These are phyloP conservation scores for Monochamus saltuarius DNA, from an alignment of 1,140 invertebrate species.

Conservation along the genomic window DNA sequence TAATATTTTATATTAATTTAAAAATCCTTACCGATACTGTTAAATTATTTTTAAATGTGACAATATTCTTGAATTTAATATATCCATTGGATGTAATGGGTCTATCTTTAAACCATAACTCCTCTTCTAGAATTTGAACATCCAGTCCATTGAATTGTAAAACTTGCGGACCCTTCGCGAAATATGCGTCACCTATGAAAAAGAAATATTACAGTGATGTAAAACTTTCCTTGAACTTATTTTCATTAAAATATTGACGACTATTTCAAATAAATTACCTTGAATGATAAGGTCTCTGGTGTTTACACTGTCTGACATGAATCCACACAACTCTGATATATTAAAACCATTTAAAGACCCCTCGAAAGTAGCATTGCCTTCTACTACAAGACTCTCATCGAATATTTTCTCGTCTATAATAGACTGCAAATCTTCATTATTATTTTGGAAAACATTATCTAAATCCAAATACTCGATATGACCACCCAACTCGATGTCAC, in stretches of 20 bases:
- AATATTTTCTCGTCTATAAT: constrained; percentile 37
- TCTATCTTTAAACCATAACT: constrained; percentile 42
- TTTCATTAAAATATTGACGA: too few species aligned
- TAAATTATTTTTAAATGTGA: constrained; percentile 36
- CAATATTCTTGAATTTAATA: constrained; percentile 31
- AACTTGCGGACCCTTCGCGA: constrained; percentile 39
- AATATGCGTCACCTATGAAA: constrained; percentile 37
- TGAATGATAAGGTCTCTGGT: constrained; percentile 28
- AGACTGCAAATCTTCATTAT: not conserved
- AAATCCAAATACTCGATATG: constrained; percentile 45
- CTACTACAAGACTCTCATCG: constrained; percentile 31
- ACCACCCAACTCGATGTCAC: constrained; percentile 29
- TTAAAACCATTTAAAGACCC: constrained; percentile 32
- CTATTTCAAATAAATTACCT: constrained; percentile 18
- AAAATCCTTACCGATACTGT: constrained; percentile 36
- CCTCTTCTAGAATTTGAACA: constrained; percentile 27
- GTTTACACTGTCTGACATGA: constrained; percentile 17
- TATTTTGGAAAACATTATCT: constrained; percentile 34
- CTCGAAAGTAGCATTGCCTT: constrained; percentile 30
- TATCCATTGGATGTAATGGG: constrained; percentile 25
- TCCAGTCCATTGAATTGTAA: constrained; percentile 24
- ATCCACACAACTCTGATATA: constrained; percentile 32
- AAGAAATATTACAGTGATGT: not conserved
- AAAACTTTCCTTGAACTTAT: too few species aligned
- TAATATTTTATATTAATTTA: constrained; percentile 1